Conservation (phyloP, 2,888 invertebrate genomes). For the Ornithoptera priamus region DNA sequence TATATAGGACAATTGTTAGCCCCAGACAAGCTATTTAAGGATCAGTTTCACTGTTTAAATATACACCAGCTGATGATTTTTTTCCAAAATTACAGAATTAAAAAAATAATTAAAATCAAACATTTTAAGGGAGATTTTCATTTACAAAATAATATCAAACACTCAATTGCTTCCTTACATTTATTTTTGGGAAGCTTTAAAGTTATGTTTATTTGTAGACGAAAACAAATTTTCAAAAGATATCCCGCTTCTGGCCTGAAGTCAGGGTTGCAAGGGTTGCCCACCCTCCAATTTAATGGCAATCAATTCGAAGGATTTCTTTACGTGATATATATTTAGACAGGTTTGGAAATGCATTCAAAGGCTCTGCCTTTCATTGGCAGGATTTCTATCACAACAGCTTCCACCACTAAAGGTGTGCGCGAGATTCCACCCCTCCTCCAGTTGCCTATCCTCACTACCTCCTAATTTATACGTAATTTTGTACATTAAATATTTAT, state of each 20-base stretch:
- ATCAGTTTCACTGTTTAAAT: slow-evolving; percentile 21
- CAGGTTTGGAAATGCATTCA: slow-evolving; percentile 24
- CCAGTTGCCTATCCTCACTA: background rate
- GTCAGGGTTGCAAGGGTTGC: no score
- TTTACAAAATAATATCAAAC: background rate
- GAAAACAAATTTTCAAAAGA: no score
- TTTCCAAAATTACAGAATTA: no score
- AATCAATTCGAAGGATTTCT: no score
- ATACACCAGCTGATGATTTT: slow-evolving; percentile 8
- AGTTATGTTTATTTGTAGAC: no score
- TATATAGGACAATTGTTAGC: no score
- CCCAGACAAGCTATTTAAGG: slow-evolving; percentile 15
- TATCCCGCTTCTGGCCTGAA: no score
- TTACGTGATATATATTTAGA: slow-evolving; percentile 20
- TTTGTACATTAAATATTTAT: slow-evolving; percentile 22
- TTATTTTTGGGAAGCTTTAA: no score
- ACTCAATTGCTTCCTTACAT: no score
- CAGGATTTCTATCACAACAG: slow-evolving; percentile 42
- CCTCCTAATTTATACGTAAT: slow-evolving; percentile 21
- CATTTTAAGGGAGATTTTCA: background rate
- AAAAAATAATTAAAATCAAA: no score
- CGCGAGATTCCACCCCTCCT: slow-evolving; percentile 11
- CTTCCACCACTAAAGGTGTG: slow-evolving; percentile 33
- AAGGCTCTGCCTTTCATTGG: slow-evolving; percentile 34
- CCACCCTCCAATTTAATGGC: no score